phyloP scores from a whole-genome alignment of 1,140 invertebrate genomes.

The Procambarus virginalis region DNA sequence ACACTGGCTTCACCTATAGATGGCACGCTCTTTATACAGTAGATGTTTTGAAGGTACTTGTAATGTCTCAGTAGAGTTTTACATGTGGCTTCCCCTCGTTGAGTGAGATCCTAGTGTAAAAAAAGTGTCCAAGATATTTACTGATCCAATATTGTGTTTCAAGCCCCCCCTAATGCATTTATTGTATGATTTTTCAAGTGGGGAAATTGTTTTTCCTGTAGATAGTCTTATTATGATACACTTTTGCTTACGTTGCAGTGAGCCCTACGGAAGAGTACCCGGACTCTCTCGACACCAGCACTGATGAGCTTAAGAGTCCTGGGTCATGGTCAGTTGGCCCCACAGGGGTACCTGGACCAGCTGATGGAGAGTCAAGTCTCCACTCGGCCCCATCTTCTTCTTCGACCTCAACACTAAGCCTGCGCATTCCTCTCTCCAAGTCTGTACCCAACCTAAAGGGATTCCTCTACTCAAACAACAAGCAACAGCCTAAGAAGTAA shows the following conservation, averaged over 20 bases:
- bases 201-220: too few relatives aligned
- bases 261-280: constrained; percentile 7
- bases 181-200: too few relatives aligned
- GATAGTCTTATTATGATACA: not conserved
- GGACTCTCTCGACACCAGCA: constrained; percentile 16
- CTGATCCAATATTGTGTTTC: too few relatives aligned
- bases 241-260: constrained; percentile 10
- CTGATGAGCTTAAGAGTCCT: constrained; percentile 35
- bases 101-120: too few relatives aligned
- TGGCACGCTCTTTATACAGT: too few relatives aligned
- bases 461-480: constrained; percentile 43
- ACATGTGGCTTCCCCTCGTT: too few relatives aligned
- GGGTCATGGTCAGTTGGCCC: constrained; percentile 42
- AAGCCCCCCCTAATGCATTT: too few relatives aligned
- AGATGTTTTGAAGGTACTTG: too few relatives aligned
- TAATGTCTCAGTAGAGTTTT: too few relatives aligned
- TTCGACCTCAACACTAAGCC: not conserved
- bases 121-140: too few relatives aligned
- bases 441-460: constrained; percentile 53
- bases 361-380: not conserved
- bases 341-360: constrained; percentile 38
- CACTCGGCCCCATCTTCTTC: not conserved
- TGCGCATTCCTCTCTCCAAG: constrained; percentile 42
- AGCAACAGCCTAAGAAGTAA: constrained; percentile 46
- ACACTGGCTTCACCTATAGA: too few relatives aligned